phyloP scores from a whole-genome alignment of 2,888 invertebrate species.

The Pseudococcus viburni region DNA sequence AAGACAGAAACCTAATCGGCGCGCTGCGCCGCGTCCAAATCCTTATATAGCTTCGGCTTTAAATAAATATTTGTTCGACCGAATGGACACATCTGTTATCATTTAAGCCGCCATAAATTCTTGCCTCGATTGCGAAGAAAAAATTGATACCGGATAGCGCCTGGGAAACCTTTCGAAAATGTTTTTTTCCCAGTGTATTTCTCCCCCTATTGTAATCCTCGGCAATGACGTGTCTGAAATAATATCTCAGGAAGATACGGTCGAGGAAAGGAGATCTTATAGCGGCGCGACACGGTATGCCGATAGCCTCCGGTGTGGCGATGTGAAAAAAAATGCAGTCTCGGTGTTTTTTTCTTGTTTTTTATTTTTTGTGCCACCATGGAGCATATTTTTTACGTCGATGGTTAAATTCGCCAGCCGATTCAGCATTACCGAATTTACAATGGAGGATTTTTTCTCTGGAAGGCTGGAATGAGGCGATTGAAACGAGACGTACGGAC shows the following conservation, averaged over 20 bases:
- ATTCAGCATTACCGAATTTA: slow-evolving; percentile 5
- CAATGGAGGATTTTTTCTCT: background rate
- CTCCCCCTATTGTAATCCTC: background rate
- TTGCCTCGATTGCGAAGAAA: slow-evolving; percentile 47
- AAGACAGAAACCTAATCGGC: slow-evolving; percentile 39
- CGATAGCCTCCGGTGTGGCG: background rate
- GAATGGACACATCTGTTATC: slow-evolving; percentile 63
- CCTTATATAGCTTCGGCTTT: slow-evolving; percentile 7
- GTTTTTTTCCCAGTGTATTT: slow-evolving; percentile 30
- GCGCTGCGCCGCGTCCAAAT: slow-evolving; percentile 15
- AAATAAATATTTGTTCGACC: slow-evolving; percentile 63
- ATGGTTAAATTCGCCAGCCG: slow-evolving; percentile 29
- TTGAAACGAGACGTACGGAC: background rate
- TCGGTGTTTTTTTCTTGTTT: background rate
- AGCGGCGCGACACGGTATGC: background rate
- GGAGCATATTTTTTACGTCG: slow-evolving; percentile 14
- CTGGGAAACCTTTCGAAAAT: slow-evolving; percentile 49
- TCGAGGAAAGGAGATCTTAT: background rate
- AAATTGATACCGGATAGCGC: slow-evolving; percentile 55
- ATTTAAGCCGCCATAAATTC: slow-evolving; percentile 62
- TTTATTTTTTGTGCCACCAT: background rate
- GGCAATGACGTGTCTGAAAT: slow-evolving; percentile 52
- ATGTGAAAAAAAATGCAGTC: slow-evolving; percentile 34
- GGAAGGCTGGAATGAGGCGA: background rate
- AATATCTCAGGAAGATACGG: background rate